Evolutionary conservation across 1,140 invertebrate species (phyloP).

Genomic region (Ips nitidus): DNA sequence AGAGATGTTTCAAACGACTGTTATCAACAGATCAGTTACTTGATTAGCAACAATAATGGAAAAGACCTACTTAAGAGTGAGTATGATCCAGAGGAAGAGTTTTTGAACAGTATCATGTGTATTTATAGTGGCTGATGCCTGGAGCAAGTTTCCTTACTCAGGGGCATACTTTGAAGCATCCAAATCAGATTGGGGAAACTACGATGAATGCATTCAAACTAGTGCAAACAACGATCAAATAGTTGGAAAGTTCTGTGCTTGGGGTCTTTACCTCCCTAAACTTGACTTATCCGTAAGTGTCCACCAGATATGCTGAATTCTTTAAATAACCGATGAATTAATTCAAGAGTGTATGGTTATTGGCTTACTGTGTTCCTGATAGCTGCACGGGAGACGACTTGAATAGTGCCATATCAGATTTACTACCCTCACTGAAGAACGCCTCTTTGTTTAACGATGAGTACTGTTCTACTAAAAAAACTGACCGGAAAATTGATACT

Average conservation of each 20-base stretch:
- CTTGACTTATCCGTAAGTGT: background rate
- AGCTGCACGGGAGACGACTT: conserved; percentile 23
- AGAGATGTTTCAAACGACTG: background rate
- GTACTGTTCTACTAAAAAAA: conserved; percentile 22
- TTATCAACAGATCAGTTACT: background rate
- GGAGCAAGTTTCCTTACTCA: conserved; percentile 36
- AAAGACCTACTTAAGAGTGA: background rate
- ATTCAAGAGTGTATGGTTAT: conserved; percentile 13
- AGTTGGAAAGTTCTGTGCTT: conserved; percentile 34
- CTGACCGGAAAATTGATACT: conserved; percentile 15
- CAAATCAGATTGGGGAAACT: conserved; percentile 33
- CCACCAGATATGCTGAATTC: background rate
- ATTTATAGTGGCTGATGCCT: conserved; percentile 38
- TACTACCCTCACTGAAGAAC: background rate
- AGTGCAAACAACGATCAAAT: conserved; percentile 9
- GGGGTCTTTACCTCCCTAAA: conserved; percentile 9
- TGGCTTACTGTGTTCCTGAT: conserved; percentile 29
- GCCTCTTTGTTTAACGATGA: conserved; percentile 16
- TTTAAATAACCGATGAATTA: background rate
- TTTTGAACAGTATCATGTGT: background rate
- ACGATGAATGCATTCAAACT: conserved; percentile 37
- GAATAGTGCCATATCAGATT: background rate
- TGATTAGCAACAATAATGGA: background rate
- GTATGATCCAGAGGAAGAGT: background rate
- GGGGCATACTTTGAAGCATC: conserved; percentile 22